Evolutionary conservation across 2,888 invertebrate genomes (phyloP).

Genomic region (Lumbricus terrestris): DNA sequence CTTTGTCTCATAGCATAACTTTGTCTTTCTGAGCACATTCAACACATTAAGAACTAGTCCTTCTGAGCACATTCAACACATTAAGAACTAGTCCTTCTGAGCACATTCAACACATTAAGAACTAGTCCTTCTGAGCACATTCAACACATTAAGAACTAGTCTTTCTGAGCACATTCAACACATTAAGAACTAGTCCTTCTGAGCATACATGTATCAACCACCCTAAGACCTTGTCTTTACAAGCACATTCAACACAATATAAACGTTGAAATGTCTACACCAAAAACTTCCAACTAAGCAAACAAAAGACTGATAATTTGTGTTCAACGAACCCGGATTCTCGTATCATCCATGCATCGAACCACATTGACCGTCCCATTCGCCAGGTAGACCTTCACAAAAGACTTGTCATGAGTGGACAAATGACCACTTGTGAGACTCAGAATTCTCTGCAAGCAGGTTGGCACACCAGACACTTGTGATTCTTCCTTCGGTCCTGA

Average conservation of each 20-base stretch:
- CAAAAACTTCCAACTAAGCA: not conserved
- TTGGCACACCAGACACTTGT: conserved; percentile 17
- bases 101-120: not conserved
- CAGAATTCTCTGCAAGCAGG: conserved; percentile 17
- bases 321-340: conserved; percentile 68
- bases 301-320: not conserved
- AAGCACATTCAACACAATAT: not conserved
- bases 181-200: not conserved
- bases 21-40: not conserved
- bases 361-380: conserved; percentile 90
- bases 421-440: conserved; percentile 21
- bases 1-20: not conserved
- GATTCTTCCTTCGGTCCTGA: not conserved
- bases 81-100: not conserved
- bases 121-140: no score
- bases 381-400: conserved; percentile 81
- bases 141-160: no score
- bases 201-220: no score
- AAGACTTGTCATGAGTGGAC: conserved; percentile 43
- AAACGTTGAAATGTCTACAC: no score
- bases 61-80: not conserved
- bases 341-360: conserved; percentile 80
- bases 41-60: not conserved
- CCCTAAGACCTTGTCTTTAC: no score
- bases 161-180: not conserved